Evolutionary conservation across 1,140 invertebrate genomes (phyloP).

Genomic region (Drosophila nasuta): DNA sequence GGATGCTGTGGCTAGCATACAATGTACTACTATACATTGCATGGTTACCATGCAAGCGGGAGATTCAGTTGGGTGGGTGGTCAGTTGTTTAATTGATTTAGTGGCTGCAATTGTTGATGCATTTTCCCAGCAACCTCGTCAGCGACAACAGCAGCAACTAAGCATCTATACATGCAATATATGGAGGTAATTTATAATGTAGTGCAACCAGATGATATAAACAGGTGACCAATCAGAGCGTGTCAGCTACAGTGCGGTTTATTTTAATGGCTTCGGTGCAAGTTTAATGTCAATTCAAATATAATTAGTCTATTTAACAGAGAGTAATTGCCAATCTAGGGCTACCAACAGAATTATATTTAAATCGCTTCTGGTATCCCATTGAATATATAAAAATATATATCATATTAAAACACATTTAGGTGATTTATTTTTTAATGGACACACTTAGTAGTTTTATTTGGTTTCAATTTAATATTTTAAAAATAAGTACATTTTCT

Average conservation of each 20-base stretch:
- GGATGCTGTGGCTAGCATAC: conserved; percentile 60
- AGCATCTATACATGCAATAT: conserved; percentile 6
- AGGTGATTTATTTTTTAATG: conserved; percentile 57
- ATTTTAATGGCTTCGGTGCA: conserved; percentile 54
- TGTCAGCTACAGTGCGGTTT: conserved; percentile 44
- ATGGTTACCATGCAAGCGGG: neutral
- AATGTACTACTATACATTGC: too few relatives aligned
- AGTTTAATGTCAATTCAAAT: conserved; percentile 62
- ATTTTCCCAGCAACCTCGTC: neutral
- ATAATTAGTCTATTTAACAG: conserved; percentile 42
- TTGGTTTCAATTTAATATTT: conserved; percentile 39
- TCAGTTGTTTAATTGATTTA: conserved; percentile 75
- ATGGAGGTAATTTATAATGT: conserved; percentile 50
- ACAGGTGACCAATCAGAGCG: conserved; percentile 31
- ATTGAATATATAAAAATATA: neutral
- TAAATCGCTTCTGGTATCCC: neutral
- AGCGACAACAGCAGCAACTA: conserved; percentile 15
- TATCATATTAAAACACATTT: neutral
- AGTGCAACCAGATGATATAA: conserved; percentile 49
- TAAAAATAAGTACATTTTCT: conserved; percentile 40
- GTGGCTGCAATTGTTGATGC: conserved; percentile 39
- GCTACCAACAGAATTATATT: neutral
- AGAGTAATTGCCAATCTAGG: neutral
- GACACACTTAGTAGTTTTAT: conserved; percentile 62
- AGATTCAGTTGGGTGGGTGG: neutral